These are phyloP conservation scores for Micronycteris hirsuta DNA, from an alignment of 2,113 vertebrate species.

Conservation along the genomic window DNA sequence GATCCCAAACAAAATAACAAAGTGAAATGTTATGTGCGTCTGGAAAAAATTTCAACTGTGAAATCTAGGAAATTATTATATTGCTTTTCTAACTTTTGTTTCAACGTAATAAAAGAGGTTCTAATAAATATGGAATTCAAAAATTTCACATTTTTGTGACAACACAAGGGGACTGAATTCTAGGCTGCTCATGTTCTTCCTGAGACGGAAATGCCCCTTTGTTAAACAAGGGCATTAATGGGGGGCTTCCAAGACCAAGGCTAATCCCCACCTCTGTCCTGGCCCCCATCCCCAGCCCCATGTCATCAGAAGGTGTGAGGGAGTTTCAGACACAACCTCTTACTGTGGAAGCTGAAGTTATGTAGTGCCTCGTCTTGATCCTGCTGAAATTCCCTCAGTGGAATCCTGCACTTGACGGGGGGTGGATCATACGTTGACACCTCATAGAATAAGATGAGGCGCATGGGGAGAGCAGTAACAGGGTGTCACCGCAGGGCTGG, in stretches of 20 bases:
- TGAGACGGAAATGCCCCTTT: not conserved
- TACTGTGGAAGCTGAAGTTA: not conserved
- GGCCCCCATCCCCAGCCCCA: accelerated
- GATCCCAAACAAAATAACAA: not conserved
- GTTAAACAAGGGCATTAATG: not conserved
- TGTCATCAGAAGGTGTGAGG: not conserved
- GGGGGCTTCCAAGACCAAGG: not conserved
- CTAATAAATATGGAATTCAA: not conserved
- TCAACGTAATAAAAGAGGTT: not conserved
- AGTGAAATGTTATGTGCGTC: not conserved
- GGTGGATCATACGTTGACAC: not conserved
- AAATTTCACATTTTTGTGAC: not conserved
- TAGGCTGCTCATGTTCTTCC: not conserved
- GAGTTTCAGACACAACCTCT: not conserved
- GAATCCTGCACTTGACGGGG: accelerated
- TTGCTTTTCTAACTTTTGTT: not conserved
- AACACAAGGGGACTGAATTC: not conserved
- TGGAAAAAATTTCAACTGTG: conserved; percentile 11
- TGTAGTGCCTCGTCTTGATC: not conserved
- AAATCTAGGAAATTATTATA: conserved; percentile 29
- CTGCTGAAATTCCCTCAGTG: not conserved
- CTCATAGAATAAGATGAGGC: not conserved
- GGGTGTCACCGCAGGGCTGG: not conserved
- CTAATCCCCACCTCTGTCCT: not conserved
- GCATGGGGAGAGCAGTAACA: not conserved